Evolutionary conservation across 2,888 invertebrate species (phyloP), one percentile per base, ranked within the genome.

Genomic region (Dioctria linearis): DNA sequence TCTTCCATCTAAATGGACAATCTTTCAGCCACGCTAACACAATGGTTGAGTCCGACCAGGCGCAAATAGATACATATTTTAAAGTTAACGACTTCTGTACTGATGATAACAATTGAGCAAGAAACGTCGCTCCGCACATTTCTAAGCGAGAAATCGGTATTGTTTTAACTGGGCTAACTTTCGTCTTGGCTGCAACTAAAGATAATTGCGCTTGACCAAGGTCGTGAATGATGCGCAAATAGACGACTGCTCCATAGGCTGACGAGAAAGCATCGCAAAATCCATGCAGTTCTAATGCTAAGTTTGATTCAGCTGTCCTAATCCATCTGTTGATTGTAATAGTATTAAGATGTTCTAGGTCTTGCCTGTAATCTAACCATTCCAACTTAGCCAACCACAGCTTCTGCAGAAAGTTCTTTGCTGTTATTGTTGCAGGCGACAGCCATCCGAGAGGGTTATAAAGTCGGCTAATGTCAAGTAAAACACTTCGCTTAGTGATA

Each of bases 371-470:
- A 2, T 8, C 39, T 8, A 63, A 5, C 40, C 78, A 67, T 4
- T 11, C 42, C 2, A 39, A 65, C 4, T 42, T 42, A 65, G 65
- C 40, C 11, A 39, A n/a, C 78, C 67, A 78, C 2, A 78, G 39
- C 3, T 51, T 37, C 25, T 78, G 78, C n/a, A 78, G 8, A 13
- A 78, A 13, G 3, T 66, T n/a, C 25, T 78, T 67, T 11, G 54
- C 67, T 6, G 5, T 13, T 2, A 78, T 39, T 5, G 65, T 51
- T 0, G 61, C 57, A n/a, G 78, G 57, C n/a, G 78, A 0, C 3
- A 78, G 6, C 78, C 66, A 78, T 4, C 67, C 78, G 4, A 40
- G 51, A 3, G 78, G 67, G 6, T 78, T 66, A 11, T 65, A 78
- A 1, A 78, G 3, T 43, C 40, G 49, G 11, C 65, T 65, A 2